These are phyloP conservation scores for Eurytoma californica DNA, from an alignment of 2,888 invertebrate genomes.

Conservation along the genomic window DNA sequence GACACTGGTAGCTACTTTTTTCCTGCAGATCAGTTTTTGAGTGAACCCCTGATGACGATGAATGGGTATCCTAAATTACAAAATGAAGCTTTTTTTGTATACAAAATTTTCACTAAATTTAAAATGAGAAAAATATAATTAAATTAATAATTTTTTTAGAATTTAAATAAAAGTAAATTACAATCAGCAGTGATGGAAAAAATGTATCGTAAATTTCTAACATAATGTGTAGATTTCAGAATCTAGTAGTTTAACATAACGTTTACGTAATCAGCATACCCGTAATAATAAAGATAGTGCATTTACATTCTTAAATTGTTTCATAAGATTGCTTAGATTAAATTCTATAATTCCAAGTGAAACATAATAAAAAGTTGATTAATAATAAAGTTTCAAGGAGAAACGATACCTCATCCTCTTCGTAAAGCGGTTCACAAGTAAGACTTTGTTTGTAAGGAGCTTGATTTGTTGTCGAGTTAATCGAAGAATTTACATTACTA, in stretches of 20 bases:
- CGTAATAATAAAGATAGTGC: too few relatives aligned
- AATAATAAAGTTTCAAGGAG: background rate
- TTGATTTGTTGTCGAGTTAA: background rate
- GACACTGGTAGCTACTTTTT: background rate
- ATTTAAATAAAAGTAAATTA: background rate
- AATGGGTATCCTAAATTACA: slow-evolving; percentile 30
- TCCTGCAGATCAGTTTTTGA: background rate
- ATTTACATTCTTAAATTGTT: too few relatives aligned
- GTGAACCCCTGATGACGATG: slow-evolving; percentile 7
- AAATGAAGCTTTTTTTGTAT: background rate
- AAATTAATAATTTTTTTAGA: background rate
- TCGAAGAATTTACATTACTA: background rate
- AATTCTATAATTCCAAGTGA: too few relatives aligned
- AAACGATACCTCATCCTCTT: slow-evolving; percentile 55
- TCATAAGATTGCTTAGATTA: too few relatives aligned
- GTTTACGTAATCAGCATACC: too few relatives aligned
- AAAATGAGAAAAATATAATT: background rate
- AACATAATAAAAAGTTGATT: too few relatives aligned
- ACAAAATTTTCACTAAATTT: background rate
- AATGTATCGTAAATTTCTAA: too few relatives aligned
- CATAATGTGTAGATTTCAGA: too few relatives aligned
- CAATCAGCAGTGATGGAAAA: background rate
- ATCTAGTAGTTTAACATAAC: too few relatives aligned
- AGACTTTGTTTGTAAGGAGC: slow-evolving; percentile 31
- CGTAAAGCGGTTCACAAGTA: slow-evolving; percentile 52